Percentiles rank a stretch among this genome's conserved stretches.
Evolutionary conservation across 2,797 vertebrate genomes (phyloP).

Genomic region (Malurus splendens): DNA sequence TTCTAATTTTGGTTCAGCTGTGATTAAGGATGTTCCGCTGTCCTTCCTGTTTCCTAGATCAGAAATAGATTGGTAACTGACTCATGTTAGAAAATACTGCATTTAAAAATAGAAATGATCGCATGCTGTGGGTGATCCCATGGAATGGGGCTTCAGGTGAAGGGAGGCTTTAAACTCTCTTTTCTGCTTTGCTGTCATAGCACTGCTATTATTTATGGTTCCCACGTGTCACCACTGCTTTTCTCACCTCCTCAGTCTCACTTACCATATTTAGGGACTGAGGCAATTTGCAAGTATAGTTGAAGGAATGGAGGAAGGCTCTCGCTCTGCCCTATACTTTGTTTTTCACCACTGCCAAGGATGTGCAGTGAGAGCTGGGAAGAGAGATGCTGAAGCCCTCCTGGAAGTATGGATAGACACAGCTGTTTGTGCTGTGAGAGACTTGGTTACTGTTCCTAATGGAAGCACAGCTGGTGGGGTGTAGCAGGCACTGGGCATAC

Average conservation of each 20-base stretch:
- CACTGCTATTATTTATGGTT: conserved; percentile 13
- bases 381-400: background rate
- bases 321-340: background rate
- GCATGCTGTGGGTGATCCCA: conserved; percentile 18
- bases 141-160: conserved; percentile 17
- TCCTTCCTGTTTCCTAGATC: conserved; percentile 49
- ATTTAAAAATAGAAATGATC: conserved; percentile 35
- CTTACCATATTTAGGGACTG: background rate
- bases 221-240: background rate
- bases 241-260: background rate
- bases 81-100: conserved; percentile 47
- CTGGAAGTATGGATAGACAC: background rate
- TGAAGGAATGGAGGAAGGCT: background rate
- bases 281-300: conserved; percentile 6
- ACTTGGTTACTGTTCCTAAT: no score
- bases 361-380: background rate
- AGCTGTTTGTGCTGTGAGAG: background rate
- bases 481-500: accelerated
- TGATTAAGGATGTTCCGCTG: conserved; percentile 35
- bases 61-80: conserved; percentile 55
- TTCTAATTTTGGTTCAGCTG: conserved; percentile 52
- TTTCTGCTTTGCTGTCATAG: background rate
- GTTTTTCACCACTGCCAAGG: background rate
- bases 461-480: background rate
- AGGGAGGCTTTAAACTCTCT: background rate